Evolutionary conservation across 2,888 invertebrate genomes (phyloP), one percentile per base, ranked within the genome.

Genomic region (Allygus modestus): DNA sequence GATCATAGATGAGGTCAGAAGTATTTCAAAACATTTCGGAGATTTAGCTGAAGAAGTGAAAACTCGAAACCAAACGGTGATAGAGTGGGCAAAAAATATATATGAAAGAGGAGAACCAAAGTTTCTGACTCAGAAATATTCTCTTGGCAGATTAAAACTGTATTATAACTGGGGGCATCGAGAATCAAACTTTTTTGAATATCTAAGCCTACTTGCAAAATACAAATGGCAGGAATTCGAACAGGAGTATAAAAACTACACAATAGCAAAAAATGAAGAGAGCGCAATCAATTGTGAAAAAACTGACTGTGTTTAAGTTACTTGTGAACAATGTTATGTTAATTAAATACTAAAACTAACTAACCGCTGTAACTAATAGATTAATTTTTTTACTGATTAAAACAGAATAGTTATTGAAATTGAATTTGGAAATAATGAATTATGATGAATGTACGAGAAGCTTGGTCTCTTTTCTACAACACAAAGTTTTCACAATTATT

Each of bases 181-280:
- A 46, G 77, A 77, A n/a, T 20, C 77, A 15, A 77, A 77, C 51
- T 77, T 41, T 46, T 77, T 77, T 46, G 77, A 77, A 23, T 77
- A 26, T 77, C 77, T 77, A 1, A 77, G 5, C 9, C n/a, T 51
- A 2, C 15, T 51, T 46, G 77, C 51, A 15, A 37, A 43, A 46
- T 46, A 11, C 41, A 77, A 51, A 51, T 77, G 77, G 77, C 12
- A 51, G 23, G 77, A 77, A 5, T 46, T 77, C 37, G 77, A 77
- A 46, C 20, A 77, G 77, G 77, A 46, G 28, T 77, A 41, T 51
- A 77, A 77, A 46, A 77, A 77, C 51, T 77, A 28, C 28, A 77
- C 77, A 26, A 77, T 77, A 15, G 77, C n/a, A 11, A 20, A 1
- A 73, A 41, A 20, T 71, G 41, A 15, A 28, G 31, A 31, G 0